phyloP scores from a whole-genome alignment of 2,888 invertebrate species.

The Noctua comes region DNA sequence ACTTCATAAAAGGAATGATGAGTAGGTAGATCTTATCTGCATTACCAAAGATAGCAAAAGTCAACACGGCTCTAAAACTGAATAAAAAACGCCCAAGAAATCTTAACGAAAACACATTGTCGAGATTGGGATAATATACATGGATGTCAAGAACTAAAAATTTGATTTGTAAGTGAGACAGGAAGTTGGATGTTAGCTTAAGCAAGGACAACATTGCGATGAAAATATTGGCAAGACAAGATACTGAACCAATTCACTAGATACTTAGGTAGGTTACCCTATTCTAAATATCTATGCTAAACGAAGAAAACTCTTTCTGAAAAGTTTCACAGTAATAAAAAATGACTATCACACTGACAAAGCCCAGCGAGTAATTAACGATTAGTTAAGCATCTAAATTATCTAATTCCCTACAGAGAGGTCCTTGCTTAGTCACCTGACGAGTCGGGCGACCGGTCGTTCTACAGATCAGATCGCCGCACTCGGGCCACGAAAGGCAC shows the following conservation, averaged over 20 bases:
- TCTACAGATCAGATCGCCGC: constrained; percentile 40
- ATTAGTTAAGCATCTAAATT: constrained; percentile 69
- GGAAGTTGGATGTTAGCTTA: constrained; percentile 4
- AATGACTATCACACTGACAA: constrained; percentile 52
- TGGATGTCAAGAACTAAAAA: not conserved
- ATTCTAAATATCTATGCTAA: not conserved
- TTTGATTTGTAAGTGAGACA: not conserved
- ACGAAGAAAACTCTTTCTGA: constrained; percentile 7
- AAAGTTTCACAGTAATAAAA: constrained; percentile 43
- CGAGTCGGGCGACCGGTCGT: constrained; percentile 38
- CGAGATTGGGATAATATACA: not conserved
- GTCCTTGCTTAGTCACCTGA: constrained; percentile 50
- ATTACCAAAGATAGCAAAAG: not conserved
- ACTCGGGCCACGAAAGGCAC: constrained; percentile 71
- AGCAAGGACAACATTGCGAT: not conserved
- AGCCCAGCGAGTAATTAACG: constrained; percentile 67
- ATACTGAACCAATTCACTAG: not conserved
- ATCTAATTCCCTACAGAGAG: constrained; percentile 63
- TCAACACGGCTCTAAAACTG: not conserved
- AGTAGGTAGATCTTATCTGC: not conserved
- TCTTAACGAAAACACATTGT: not conserved
- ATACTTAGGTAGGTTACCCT: not conserved
- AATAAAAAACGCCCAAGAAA: not conserved
- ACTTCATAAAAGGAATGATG: not conserved
- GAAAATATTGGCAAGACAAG: not conserved